phyloP scores from a whole-genome alignment of 2,113 vertebrate genomes.

The Oncorhynchus clarkii region DNA sequence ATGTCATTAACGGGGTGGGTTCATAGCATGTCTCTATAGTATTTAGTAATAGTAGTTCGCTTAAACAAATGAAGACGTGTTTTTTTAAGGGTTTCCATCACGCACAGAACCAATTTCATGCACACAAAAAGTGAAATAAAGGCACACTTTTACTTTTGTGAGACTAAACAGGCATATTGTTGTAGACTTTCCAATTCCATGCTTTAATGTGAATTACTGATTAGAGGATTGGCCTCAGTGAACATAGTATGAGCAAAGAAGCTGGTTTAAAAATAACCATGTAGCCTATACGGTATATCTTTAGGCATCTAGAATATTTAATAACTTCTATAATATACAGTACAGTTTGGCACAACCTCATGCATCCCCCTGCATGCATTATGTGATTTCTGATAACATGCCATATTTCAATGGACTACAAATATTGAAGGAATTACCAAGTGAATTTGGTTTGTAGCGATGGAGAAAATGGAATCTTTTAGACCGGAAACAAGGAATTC shows the following conservation, averaged over 20 bases:
- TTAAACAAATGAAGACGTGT: too few species aligned
- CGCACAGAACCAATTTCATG: too few species aligned
- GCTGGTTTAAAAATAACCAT: not conserved
- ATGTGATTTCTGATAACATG: constrained; percentile 13
- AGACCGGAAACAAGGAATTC: constrained; percentile 49
- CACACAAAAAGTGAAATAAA: not conserved
- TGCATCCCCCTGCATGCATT: not conserved
- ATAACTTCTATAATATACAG: not conserved
- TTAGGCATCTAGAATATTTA: not conserved
- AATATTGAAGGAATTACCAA: constrained; percentile 30
- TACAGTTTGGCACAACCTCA: not conserved
- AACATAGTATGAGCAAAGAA: not conserved
- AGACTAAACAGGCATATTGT: not conserved
- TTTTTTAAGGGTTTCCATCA: too few species aligned
- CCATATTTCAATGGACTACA: constrained; percentile 10
- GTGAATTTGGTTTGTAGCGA: constrained; percentile 25
- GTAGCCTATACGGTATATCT: not conserved
- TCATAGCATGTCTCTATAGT: not conserved
- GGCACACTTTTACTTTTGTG: not conserved
- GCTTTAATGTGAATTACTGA: not conserved
- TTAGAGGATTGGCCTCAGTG: not conserved
- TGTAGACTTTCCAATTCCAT: not conserved
- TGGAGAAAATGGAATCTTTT: constrained; percentile 40
- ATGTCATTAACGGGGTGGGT: constrained; percentile 88
- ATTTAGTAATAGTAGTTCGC: too few species aligned